phyloP scores from a whole-genome alignment of 2,888 invertebrate genomes.

The Ceratothoa steindachneri region DNA sequence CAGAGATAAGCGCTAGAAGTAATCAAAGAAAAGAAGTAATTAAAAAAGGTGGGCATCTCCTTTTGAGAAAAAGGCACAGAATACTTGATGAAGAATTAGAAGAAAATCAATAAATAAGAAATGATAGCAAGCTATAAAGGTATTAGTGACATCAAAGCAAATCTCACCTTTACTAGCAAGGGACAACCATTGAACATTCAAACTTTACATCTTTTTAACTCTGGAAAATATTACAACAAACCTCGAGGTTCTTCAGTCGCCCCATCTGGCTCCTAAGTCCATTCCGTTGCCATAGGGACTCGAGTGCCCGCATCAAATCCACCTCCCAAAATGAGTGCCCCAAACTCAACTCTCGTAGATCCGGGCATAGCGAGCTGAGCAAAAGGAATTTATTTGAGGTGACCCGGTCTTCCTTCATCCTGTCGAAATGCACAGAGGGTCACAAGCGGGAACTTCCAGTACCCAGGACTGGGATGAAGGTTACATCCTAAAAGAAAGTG shows the following conservation, averaged over 20 bases:
- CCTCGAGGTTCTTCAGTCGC: slow-evolving; percentile 17
- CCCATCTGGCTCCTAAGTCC: slow-evolving; percentile 16
- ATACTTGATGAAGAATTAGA: too few species aligned
- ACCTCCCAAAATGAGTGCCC: slow-evolving; percentile 27
- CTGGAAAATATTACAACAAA: too few species aligned
- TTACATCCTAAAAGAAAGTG: too few species aligned
- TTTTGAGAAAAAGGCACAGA: too few species aligned
- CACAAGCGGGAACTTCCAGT: neutral
- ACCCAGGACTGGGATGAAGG: neutral
- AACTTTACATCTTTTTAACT: too few species aligned
- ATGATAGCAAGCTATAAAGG: too few species aligned
- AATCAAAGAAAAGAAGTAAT: neutral
- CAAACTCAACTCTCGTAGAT: slow-evolving; percentile 22
- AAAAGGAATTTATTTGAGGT: slow-evolving; percentile 19
- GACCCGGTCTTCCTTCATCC: slow-evolving; percentile 28
- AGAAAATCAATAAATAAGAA: too few species aligned
- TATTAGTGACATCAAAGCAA: too few species aligned
- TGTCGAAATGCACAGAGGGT: neutral
- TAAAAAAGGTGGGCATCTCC: too few species aligned
- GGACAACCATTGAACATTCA: too few species aligned
- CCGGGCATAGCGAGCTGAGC: slow-evolving; percentile 23
- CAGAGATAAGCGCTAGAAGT: slow-evolving; percentile 18
- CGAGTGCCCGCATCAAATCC: slow-evolving; percentile 16
- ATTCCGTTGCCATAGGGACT: slow-evolving; percentile 6
- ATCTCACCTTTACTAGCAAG: too few species aligned